Evolutionary conservation across 2,888 invertebrate genomes (phyloP).

Genomic region (Malacosoma neustria): DNA sequence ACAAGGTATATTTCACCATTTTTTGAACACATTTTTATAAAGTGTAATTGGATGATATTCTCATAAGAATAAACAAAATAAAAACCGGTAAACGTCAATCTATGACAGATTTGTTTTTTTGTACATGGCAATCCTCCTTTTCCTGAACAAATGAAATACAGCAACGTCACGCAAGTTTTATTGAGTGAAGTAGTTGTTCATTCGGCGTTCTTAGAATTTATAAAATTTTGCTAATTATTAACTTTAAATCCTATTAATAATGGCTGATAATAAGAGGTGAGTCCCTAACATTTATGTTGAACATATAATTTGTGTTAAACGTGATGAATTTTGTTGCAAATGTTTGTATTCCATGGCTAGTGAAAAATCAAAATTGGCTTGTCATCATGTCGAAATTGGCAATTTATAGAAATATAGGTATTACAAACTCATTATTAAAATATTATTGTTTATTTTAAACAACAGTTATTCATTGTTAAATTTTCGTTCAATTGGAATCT

Average conservation of each 20-base stretch:
- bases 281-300: conserved; percentile 15
- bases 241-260: conserved; percentile 47
- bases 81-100: neutral
- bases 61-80: neutral
- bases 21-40: conserved; percentile 15
- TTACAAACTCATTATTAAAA: too few species aligned
- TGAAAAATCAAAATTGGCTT: conserved; percentile 63
- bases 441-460: too few species aligned
- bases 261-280: conserved; percentile 76
- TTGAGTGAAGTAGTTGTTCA: conserved; percentile 46
- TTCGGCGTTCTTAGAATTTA: conserved; percentile 53
- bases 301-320: neutral
- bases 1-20: too few species aligned
- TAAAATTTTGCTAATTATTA: conserved; percentile 45
- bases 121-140: conserved; percentile 37
- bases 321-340: conserved; percentile 9
- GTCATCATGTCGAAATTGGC: conserved; percentile 66
- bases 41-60: neutral
- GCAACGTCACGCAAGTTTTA: conserved; percentile 69
- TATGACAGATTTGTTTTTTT: neutral
- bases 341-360: conserved; percentile 24
- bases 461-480: too few species aligned
- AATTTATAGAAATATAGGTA: neutral
- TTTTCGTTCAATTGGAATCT: too few species aligned
- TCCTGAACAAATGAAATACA: conserved; percentile 73